A percentile compares a stretch with the other conserved stretches of the same genome.
Conservation (phyloP, 2,888 invertebrate species). For the Venustoraphidia nigricollis region DNA sequence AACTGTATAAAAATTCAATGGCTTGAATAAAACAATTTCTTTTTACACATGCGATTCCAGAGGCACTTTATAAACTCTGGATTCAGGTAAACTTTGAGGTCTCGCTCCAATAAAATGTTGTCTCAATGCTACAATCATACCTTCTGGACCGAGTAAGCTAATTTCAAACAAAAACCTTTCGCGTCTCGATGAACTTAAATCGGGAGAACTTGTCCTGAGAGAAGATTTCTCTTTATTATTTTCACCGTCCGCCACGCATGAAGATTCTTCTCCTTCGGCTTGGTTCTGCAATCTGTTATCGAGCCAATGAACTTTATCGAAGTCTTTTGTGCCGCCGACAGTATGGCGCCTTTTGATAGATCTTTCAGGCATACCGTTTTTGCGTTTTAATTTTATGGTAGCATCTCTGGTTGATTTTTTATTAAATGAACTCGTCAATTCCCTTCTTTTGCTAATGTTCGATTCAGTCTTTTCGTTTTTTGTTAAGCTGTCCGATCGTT, state of each 20-base stretch:
- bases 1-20: not conserved
- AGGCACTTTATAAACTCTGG: constrained; percentile 36
- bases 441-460: constrained; percentile 59
- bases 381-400: constrained; percentile 48
- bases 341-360: constrained; percentile 83
- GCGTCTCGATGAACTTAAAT: constrained; percentile 31
- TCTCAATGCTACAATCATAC: constrained; percentile 30
- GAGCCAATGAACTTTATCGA: constrained; percentile 43
- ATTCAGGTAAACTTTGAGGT: constrained; percentile 35
- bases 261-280: constrained; percentile 18
- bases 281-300: constrained; percentile 36
- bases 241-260: constrained; percentile 7
- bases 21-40: not conserved
- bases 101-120: constrained; percentile 31
- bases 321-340: constrained; percentile 86
- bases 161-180: constrained; percentile 34
- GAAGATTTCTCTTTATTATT: constrained; percentile 29
- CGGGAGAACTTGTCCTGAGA: constrained; percentile 43
- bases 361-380: constrained; percentile 64
- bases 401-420: constrained; percentile 32
- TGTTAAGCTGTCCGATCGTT: constrained; percentile 46
- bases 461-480: constrained; percentile 65
- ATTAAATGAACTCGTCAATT: constrained; percentile 26
- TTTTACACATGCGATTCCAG: constrained; percentile 40
- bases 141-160: constrained; percentile 32